Percentiles rank a stretch among this genome's conserved stretches.
Evolutionary conservation across 2,113 vertebrate species (phyloP).

Genomic region (Bos javanicus): DNA sequence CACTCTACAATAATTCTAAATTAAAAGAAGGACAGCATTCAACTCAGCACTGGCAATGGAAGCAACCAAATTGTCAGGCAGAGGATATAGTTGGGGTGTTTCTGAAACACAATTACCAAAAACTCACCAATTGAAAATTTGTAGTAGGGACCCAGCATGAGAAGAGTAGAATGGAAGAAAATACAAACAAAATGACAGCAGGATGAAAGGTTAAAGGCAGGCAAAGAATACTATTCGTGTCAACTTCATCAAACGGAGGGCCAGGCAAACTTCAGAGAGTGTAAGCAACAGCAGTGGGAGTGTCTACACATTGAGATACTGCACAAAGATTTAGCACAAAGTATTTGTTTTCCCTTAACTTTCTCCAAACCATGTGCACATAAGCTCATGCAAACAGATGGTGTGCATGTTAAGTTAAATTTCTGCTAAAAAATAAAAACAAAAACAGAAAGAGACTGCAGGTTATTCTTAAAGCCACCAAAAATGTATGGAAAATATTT

Average conservation of each 20-base stretch:
- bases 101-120: constrained; percentile 76
- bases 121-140: constrained; percentile 98
- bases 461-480: constrained; percentile 43
- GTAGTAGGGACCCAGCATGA: constrained; percentile 94
- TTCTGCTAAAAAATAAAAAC: constrained; percentile 60
- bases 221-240: constrained; percentile 74
- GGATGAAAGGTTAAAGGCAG: constrained; percentile 83
- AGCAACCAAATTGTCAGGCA: constrained; percentile 80
- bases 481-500: neutral
- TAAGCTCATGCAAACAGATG: constrained; percentile 76
- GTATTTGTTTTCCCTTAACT: constrained; percentile 30
- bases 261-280: constrained; percentile 78
- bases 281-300: constrained; percentile 76
- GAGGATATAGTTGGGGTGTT: constrained; percentile 72
- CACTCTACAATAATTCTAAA: constrained; percentile 44
- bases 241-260: constrained; percentile 65
- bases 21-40: constrained; percentile 52
- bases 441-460: constrained; percentile 45
- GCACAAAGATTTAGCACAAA: constrained; percentile 34
- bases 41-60: constrained; percentile 75
- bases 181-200: constrained; percentile 88
- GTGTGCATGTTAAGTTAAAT: constrained; percentile 12
- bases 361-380: constrained; percentile 58
- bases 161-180: constrained; percentile 85
- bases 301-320: constrained; percentile 39